Percentiles rank a stretch among this genome's conserved stretches.
Conservation (phyloP, 1,140 invertebrate species). For the Drosophila leontia region DNA sequence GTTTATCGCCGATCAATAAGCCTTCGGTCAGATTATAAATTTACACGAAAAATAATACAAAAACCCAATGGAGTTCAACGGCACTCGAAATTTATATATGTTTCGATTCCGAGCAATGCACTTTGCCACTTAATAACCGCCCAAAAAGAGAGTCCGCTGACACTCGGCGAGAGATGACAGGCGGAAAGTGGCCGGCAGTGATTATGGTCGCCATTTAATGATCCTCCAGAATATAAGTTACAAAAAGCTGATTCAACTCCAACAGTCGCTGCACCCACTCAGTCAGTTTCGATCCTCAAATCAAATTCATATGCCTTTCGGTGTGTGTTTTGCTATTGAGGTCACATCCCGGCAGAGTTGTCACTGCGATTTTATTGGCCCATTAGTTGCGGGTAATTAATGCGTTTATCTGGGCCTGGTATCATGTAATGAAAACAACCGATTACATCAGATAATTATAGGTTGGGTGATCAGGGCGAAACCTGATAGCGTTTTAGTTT, state of each 20-base stretch:
- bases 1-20: constrained; percentile 46
- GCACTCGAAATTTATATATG: constrained; percentile 55
- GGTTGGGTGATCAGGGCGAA: neutral
- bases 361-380: constrained; percentile 60
- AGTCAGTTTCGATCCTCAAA: constrained; percentile 41
- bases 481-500: constrained; percentile 24
- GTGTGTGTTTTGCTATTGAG: constrained; percentile 49
- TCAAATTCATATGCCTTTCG: constrained; percentile 66
- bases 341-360: constrained; percentile 63
- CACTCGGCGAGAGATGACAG: constrained; percentile 26
- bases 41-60: constrained; percentile 14
- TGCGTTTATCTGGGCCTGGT: constrained; percentile 50
- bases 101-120: constrained; percentile 63
- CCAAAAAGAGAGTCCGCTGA: constrained; percentile 26
- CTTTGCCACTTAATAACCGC: constrained; percentile 66
- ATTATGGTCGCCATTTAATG: constrained; percentile 40
- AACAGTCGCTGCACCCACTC: constrained; percentile 22
- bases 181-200: constrained; percentile 3
- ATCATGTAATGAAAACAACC: constrained; percentile 66
- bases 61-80: constrained; percentile 59
- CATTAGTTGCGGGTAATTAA: constrained; percentile 73
- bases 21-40: constrained; percentile 44
- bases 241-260: constrained; percentile 12
- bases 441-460: constrained; percentile 73
- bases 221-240: neutral